Conservation (phyloP, 2,113 vertebrate genomes). For the Cichladusa arquata region DNA sequence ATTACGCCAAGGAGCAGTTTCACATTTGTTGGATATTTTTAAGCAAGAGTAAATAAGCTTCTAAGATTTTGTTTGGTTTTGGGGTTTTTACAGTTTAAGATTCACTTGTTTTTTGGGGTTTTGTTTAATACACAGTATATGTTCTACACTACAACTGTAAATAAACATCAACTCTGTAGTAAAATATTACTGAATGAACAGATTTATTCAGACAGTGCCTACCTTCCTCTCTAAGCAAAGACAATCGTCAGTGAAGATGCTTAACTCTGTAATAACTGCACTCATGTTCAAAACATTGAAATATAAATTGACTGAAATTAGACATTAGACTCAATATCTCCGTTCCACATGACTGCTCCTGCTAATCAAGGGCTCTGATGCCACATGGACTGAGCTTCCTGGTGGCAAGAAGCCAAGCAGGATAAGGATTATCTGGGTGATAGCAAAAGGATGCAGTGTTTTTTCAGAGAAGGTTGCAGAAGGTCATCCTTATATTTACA, state of each 20-base stretch:
- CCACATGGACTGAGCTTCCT: conserved; percentile 43
- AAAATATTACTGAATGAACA: background rate
- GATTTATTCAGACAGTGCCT: background rate
- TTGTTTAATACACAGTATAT: background rate
- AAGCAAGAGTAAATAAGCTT: conserved; percentile 9
- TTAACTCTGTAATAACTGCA: background rate
- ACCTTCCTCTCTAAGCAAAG: background rate
- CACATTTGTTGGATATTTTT: conserved; percentile 5
- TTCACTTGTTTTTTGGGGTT: background rate
- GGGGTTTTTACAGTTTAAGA: background rate
- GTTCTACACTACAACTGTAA: background rate
- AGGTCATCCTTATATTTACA: conserved; percentile 50
- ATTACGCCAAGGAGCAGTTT: conserved; percentile 14
- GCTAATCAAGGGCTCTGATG: background rate
- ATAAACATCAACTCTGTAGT: background rate
- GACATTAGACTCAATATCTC: background rate
- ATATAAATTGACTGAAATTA: background rate
- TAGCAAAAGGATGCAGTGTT: conserved; percentile 49
- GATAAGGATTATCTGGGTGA: conserved; percentile 44
- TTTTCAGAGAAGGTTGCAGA: conserved; percentile 48
- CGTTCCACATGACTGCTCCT: background rate
- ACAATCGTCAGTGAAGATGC: background rate
- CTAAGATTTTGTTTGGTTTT: background rate
- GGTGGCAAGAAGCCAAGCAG: conserved; percentile 17
- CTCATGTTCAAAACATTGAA: background rate